Percentiles rank a stretch among this genome's conserved stretches.
Evolutionary conservation across 2,797 vertebrate species (phyloP).

Genomic region (Gallinago solitaria): DNA sequence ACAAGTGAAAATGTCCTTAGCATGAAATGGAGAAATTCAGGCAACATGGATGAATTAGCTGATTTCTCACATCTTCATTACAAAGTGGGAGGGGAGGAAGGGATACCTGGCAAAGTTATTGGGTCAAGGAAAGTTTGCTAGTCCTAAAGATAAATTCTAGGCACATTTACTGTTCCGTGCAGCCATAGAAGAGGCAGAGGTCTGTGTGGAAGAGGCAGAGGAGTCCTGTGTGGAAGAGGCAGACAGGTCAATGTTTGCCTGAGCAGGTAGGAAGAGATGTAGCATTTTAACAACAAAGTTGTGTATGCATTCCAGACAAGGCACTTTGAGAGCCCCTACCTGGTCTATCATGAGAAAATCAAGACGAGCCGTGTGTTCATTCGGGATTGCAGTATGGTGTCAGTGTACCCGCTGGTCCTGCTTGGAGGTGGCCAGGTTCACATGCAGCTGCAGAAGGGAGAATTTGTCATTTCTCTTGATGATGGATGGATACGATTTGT

Average conservation of each 20-base stretch:
- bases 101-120: not conserved
- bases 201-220: not conserved
- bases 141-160: not conserved
- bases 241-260: not conserved
- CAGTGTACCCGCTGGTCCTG: conserved; percentile 91
- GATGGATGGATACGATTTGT: conserved; percentile 96
- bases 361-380: conserved; percentile 96
- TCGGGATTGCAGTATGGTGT: conserved; percentile 98
- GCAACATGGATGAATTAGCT: not conserved
- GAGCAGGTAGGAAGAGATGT: not conserved
- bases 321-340: conserved; percentile 92
- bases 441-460: conserved; percentile 86
- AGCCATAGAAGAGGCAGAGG: not conserved
- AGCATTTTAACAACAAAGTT: fast-evolving
- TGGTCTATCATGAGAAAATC: conserved; percentile 97
- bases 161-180: not conserved
- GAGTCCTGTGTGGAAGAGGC: not conserved
- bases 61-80: not conserved
- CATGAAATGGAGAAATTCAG: not conserved
- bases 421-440: conserved; percentile 92
- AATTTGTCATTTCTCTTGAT: conserved; percentile 91
- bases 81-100: not conserved
- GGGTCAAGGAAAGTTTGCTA: not conserved
- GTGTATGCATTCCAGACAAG: conserved; percentile 78
- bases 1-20: not conserved